These are phyloP conservation scores for Coptodon rendalli DNA, from an alignment of 2,113 vertebrate genomes.

Conservation along the genomic window DNA sequence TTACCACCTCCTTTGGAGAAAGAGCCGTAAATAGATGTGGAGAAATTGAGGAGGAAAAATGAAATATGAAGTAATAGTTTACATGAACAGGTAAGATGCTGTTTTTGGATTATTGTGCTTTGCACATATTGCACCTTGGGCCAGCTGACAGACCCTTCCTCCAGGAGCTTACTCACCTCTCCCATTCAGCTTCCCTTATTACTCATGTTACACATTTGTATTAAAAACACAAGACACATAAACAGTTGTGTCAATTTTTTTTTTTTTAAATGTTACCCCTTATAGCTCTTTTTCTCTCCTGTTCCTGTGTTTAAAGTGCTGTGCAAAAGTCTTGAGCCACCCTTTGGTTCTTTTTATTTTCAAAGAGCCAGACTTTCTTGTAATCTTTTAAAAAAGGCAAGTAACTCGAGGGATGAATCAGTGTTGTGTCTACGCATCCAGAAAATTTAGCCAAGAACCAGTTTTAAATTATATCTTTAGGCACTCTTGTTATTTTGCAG, in stretches of 20 bases:
- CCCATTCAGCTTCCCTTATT: neutral
- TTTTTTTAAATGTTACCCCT: neutral
- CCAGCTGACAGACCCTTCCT: neutral
- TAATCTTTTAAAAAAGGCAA: neutral
- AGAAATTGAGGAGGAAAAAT: neutral
- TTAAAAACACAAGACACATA: neutral
- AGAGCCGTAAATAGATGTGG: constrained; percentile 8
- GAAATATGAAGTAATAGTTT: constrained; percentile 37
- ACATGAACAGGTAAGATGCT: constrained; percentile 21
- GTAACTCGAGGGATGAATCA: neutral
- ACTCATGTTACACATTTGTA: neutral
- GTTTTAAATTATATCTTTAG: neutral
- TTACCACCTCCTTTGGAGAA: constrained; percentile 8
- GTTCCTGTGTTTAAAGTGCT: neutral
- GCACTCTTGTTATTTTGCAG: neutral
- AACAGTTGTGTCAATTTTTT: neutral
- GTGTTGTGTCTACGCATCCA: neutral
- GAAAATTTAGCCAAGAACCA: neutral
- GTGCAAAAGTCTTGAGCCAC: neutral
- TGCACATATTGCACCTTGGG: neutral
- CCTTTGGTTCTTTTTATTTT: neutral
- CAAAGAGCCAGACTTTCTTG: neutral
- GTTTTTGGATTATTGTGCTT: neutral
- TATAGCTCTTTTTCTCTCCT: neutral
- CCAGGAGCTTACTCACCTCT: neutral